These are phyloP conservation scores for Heteractis magnifica DNA, from an alignment of 92 coral and sea anemone species.

Conservation along the genomic window DNA sequence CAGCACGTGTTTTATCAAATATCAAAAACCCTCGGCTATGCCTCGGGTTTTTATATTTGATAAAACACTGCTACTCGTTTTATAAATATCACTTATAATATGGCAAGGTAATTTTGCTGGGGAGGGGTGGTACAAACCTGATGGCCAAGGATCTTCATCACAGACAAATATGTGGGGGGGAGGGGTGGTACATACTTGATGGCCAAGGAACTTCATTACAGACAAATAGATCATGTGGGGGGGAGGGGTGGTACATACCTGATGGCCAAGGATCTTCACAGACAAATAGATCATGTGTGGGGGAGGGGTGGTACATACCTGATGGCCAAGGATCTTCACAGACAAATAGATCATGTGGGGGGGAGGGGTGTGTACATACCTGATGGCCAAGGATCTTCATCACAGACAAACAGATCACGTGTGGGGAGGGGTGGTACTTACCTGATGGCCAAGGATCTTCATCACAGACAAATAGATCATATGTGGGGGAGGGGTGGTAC, in stretches of 20 bases:
- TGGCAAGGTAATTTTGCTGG: too few species aligned
- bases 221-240: too few species aligned
- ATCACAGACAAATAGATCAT: too few species aligned
- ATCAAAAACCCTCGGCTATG: too few species aligned
- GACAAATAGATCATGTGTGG: too few species aligned
- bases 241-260: conserved; percentile 38
- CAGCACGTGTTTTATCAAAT: too few species aligned
- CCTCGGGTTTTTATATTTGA: too few species aligned
- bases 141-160: not conserved
- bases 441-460: conserved; percentile 39
- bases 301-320: not conserved
- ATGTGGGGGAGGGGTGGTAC: not conserved
- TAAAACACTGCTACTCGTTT: too few species aligned
- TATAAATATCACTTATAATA: too few species aligned
- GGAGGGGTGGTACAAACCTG: conserved; percentile 49
- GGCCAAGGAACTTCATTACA: not conserved
- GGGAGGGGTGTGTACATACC: conserved; percentile 29
- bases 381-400: conserved; percentile 25
- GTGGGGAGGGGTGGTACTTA: not conserved
- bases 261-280: conserved; percentile 6
- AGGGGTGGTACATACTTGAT: conserved; percentile 49
- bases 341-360: too few species aligned
- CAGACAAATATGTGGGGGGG: not conserved
- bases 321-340: too few species aligned
- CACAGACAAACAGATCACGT: too few species aligned